Conservation (phyloP, 1,140 invertebrate species). For the Lordiphosa clarofinis region DNA sequence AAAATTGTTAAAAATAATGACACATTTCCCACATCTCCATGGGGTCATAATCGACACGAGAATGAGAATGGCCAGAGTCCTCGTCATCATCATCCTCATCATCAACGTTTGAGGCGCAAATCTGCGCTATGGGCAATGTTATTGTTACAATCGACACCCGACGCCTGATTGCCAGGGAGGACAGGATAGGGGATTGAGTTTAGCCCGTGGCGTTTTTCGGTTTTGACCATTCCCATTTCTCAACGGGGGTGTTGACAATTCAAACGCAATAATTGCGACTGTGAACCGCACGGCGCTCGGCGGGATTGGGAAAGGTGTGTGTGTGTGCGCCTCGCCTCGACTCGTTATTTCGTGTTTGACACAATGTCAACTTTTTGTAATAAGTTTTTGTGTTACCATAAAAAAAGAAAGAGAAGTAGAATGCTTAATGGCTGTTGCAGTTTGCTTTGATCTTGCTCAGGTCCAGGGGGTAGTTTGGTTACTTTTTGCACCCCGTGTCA, state of each 20-base stretch:
- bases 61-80: constrained; percentile 12
- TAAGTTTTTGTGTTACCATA: constrained; percentile 51
- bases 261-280: constrained; percentile 75
- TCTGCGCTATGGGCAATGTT: constrained; percentile 68
- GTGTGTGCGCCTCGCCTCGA: constrained; percentile 14
- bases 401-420: constrained; percentile 18
- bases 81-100: constrained; percentile 21
- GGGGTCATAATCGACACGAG: constrained; percentile 14
- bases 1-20: constrained; percentile 55
- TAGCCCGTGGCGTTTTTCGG: constrained; percentile 56
- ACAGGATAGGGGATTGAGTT: constrained; percentile 3
- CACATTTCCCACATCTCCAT: constrained; percentile 35
- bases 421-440: constrained; percentile 49
- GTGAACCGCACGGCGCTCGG: constrained; percentile 56
- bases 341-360: constrained; percentile 74
- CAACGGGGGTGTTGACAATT: constrained; percentile 73
- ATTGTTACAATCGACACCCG: constrained; percentile 74
- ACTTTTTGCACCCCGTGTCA: constrained; percentile 29
- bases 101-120: constrained; percentile 63
- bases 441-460: constrained; percentile 55
- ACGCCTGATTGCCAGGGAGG: constrained; percentile 39
- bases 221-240: constrained; percentile 52
- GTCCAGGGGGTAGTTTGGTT: constrained; percentile 48
- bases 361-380: constrained; percentile 75
- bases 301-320: constrained; percentile 33